Evolutionary conservation across 2,113 vertebrate species (phyloP), one percentile per base, ranked within the genome.

Genomic region (Cariama cristata): DNA sequence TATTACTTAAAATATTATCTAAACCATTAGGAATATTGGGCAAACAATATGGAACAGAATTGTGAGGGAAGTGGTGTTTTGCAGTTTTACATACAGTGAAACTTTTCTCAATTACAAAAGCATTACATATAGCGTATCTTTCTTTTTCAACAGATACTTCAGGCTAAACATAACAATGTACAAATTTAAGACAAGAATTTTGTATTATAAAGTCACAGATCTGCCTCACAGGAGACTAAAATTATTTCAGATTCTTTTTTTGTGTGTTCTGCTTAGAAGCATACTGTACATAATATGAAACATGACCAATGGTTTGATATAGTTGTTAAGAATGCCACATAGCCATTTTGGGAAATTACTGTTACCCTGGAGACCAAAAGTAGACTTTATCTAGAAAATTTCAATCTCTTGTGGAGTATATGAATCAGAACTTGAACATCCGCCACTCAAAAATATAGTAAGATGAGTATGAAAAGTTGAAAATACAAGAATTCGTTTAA

Each of bases 281-380:
- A 60, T 60, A 30, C 35, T 90, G 49, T 62, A 71, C 44, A 42
- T 89, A 87, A 79, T 74, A 85, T 60, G 92, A 82, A 94, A 92
- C 87, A 88, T 92, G 97, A 91, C 74, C 87, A 81, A 26, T 62
- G 44, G 63, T 86, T 87, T 93, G 82, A 86, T 90, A 72, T 62
- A 63, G 71, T 75, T 86, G 79, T 97, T 95, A 97, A 86, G 83
- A 75, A 85, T 89, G 35, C 86, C 94, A 94, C 66, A 76, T 59
- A 42, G 58, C 33, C 77, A 56, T 96, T 94, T 93, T 40, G 72
- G 60, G 69, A 95, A 96, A 90, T 53, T 74, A 30, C 67, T 66
- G 95, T 97, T 97, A 73, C 97, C 95, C 49, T 89, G 96, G 97
- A 97, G 95, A 97, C 95, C 60, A 91, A 96, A 89, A 63, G 40